Evolutionary conservation across 2,797 vertebrate species (phyloP).

Genomic region (Anniella stebbinsi): DNA sequence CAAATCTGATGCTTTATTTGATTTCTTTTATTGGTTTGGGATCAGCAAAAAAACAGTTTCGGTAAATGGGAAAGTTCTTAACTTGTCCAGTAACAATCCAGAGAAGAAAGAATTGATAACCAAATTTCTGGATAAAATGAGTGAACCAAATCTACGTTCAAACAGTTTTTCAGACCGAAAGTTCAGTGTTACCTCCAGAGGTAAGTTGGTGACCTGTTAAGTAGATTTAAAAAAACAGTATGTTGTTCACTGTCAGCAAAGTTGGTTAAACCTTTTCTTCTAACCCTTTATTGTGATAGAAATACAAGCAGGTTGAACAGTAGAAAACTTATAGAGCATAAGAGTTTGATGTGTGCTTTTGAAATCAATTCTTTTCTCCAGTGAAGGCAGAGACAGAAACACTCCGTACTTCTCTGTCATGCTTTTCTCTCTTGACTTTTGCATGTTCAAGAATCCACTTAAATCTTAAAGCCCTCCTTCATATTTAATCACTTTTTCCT

Average conservation of each 20-base stretch:
- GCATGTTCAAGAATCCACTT: not conserved
- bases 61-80: constrained; percentile 74
- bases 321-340: not conserved
- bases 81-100: constrained; percentile 72
- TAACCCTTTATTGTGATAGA: not conserved
- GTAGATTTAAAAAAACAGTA: too few relatives aligned
- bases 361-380: not conserved
- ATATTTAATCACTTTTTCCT: not conserved
- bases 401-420: not conserved
- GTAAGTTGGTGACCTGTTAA: constrained; percentile 55
- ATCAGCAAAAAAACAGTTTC: constrained; percentile 74
- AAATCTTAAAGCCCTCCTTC: not conserved
- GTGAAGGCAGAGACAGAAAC: not conserved
- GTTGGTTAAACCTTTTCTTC: not conserved
- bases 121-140: constrained; percentile 78
- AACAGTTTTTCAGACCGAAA: constrained; percentile 74
- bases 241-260: not conserved
- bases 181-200: constrained; percentile 72
- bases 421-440: not conserved
- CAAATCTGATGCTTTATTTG: constrained; percentile 75
- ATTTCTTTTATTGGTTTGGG: constrained; percentile 78
- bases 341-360: not conserved
- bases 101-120: constrained; percentile 77
- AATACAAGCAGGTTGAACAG: not conserved
- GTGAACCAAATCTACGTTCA: constrained; percentile 65